Percentiles rank a stretch among this genome's conserved stretches.
These are phyloP conservation scores for Ispidina picta DNA, from an alignment of 2,797 vertebrate species.

Conservation along the genomic window DNA sequence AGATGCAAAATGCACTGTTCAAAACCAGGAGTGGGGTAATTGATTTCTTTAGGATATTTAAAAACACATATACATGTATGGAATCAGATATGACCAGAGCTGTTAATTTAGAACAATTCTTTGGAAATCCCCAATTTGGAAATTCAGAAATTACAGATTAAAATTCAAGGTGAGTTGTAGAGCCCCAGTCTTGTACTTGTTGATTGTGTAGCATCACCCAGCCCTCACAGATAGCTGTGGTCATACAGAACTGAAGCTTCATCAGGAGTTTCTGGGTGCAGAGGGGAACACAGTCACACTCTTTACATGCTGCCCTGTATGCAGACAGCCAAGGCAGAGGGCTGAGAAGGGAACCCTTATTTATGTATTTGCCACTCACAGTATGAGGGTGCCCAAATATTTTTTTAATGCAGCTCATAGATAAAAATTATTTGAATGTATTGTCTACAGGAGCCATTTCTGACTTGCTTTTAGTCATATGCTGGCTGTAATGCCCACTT, in stretches of 20 bases:
- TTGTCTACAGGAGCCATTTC: not conserved
- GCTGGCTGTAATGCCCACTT: not conserved
- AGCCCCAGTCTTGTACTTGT: not conserved
- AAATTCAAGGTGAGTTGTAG: not conserved
- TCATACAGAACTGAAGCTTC: not conserved
- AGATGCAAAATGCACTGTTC: not conserved
- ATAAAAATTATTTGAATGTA: not conserved
- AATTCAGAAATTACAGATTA: not conserved
- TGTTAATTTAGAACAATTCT: not conserved
- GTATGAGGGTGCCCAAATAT: not conserved
- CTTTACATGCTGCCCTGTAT: not conserved
- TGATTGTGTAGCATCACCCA: not conserved
- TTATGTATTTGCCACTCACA: not conserved
- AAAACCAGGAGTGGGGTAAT: not conserved
- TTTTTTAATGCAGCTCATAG: not conserved
- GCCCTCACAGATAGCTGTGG: not conserved
- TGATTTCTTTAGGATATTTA: constrained; percentile 27
- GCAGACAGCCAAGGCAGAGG: not conserved
- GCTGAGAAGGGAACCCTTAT: not conserved
- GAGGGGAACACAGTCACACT: not conserved
- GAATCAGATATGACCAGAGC: not conserved
- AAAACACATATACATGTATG: not conserved
- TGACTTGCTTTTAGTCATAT: not conserved
- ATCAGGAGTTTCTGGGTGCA: not conserved
- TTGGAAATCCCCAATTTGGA: not conserved